A percentile compares a stretch with the other conserved stretches of the same genome.
Evolutionary conservation across 2,888 invertebrate genomes (phyloP).

Genomic region (Eurois occulta): DNA sequence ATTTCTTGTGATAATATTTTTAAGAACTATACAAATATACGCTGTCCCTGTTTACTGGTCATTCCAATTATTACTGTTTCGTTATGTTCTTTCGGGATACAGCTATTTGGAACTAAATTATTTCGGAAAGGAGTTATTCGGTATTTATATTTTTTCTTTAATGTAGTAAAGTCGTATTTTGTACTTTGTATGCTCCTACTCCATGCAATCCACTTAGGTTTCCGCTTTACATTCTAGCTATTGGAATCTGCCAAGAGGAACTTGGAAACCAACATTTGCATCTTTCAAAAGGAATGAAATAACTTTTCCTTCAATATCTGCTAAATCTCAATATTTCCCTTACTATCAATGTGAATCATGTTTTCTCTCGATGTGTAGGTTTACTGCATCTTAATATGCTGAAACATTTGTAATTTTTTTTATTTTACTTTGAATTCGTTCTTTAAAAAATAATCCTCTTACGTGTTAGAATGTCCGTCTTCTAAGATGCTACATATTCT

Average conservation of each 20-base stretch:
- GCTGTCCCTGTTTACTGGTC: neutral
- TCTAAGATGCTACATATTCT: too few relatives aligned
- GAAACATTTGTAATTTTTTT: neutral
- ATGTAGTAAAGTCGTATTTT: neutral
- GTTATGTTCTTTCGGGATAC: neutral
- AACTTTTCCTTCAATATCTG: constrained; percentile 37
- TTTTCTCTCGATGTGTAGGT: neutral
- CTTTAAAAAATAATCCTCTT: neutral
- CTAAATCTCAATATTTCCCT: constrained; percentile 49
- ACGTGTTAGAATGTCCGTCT: neutral
- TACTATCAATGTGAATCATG: neutral
- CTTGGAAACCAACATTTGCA: constrained; percentile 29
- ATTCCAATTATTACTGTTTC: too few relatives aligned
- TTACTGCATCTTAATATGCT: neutral
- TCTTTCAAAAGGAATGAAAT: constrained; percentile 43
- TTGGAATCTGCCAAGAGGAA: constrained; percentile 22
- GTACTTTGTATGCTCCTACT: neutral
- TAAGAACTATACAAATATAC: neutral
- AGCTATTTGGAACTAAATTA: neutral
- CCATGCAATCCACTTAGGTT: neutral
- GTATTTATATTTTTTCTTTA: neutral
- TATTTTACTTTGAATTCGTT: neutral
- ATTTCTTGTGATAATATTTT: neutral
- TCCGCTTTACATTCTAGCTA: constrained; percentile 19
- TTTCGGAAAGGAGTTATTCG: neutral